A percentile compares a stretch with the other conserved stretches of the same genome.
phyloP scores from a whole-genome alignment of 2,113 vertebrate genomes.

The Rhea americana region DNA sequence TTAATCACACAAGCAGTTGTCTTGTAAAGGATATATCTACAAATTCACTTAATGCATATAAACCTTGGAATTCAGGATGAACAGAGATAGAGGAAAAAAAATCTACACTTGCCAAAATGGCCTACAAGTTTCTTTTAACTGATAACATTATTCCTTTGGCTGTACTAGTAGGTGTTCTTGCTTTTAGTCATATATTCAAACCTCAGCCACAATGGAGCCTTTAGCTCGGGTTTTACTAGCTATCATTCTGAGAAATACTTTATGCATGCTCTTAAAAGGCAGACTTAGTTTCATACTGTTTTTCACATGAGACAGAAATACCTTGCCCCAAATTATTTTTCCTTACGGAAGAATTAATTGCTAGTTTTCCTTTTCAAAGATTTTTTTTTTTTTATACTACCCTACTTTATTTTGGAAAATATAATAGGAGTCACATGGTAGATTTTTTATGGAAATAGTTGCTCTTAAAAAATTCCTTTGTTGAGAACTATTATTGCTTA shows the following conservation, averaged over 20 bases:
- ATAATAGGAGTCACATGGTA: neutral
- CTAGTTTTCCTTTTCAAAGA: neutral
- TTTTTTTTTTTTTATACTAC: neutral
- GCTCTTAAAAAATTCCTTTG: neutral
- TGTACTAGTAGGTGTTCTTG: neutral
- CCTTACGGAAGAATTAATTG: neutral
- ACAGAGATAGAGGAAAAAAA: neutral
- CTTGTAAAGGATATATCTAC: neutral
- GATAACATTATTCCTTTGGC: neutral
- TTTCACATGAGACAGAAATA: neutral
- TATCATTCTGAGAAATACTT: constrained; percentile 3
- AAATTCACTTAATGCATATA: neutral
- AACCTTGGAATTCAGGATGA: neutral
- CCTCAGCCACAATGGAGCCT: neutral
- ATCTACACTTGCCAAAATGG: neutral
- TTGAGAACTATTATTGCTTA: neutral
- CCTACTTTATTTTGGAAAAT: neutral
- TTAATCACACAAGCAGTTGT: neutral
- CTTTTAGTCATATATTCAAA: neutral
- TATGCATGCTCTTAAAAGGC: neutral
- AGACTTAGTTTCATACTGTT: neutral
- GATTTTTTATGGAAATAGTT: neutral
- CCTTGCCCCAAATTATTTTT: neutral
- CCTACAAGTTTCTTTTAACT: neutral
- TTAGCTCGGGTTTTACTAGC: neutral